These are phyloP conservation scores for Priocnemis perturbator DNA, from an alignment of 2,888 invertebrate species.

Conservation along the genomic window DNA sequence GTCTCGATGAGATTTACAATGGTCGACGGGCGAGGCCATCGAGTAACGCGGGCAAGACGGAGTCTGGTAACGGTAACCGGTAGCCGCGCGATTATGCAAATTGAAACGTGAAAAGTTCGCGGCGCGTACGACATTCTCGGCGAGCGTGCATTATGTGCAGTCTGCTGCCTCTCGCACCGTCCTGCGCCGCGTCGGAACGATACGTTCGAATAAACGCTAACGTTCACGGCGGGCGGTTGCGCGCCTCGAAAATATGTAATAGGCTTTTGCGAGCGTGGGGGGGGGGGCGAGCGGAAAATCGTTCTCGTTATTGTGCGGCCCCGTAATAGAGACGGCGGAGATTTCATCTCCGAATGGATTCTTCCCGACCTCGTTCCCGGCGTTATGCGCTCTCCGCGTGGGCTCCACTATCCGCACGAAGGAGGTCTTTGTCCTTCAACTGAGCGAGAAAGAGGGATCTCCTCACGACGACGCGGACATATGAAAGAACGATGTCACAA, in stretches of 20 bases:
- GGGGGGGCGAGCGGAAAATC: constrained; percentile 15
- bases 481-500: constrained; percentile 38
- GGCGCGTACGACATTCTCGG: too few relatives aligned
- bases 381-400: constrained; percentile 30
- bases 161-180: not conserved
- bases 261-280: constrained; percentile 7
- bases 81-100: too few relatives aligned
- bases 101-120: too few relatives aligned
- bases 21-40: too few relatives aligned
- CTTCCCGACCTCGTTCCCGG: constrained; percentile 28
- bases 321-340: constrained; percentile 23
- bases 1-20: not conserved
- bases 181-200: not conserved
- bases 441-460: constrained; percentile 23
- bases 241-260: constrained; percentile 22
- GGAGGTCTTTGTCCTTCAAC: constrained; percentile 32
- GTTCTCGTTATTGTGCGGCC: constrained; percentile 33
- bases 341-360: constrained; percentile 25
- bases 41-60: too few relatives aligned
- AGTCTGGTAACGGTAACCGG: too few relatives aligned
- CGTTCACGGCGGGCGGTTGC: too few relatives aligned
- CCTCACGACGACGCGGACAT: constrained; percentile 22
- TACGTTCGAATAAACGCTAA: too few relatives aligned
- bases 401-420: constrained; percentile 21
- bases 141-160: too few relatives aligned